These are phyloP conservation scores for Percopsis omiscomaycus DNA, from an alignment of 2,797 vertebrate genomes.

Conservation along the genomic window DNA sequence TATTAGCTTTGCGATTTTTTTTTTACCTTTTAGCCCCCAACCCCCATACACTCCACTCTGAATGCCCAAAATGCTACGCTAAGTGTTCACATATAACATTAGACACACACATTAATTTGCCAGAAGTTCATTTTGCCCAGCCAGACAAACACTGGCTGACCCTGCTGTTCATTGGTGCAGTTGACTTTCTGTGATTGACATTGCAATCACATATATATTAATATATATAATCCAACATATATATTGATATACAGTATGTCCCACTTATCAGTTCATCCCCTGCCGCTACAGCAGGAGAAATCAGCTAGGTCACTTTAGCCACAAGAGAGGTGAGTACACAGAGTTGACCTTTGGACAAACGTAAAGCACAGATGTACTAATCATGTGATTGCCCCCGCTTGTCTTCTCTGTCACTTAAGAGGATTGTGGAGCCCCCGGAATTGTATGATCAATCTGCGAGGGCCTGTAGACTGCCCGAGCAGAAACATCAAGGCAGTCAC, in stretches of 20 bases:
- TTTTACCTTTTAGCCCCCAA: too few relatives aligned
- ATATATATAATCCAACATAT: too few relatives aligned
- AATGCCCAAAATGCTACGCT: too few relatives aligned
- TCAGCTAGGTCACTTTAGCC: conserved; percentile 41
- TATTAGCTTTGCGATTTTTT: too few relatives aligned
- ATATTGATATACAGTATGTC: conserved; percentile 10
- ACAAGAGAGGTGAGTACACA: conserved; percentile 31
- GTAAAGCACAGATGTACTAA: conserved; percentile 53
- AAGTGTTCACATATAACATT: too few relatives aligned
- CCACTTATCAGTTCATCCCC: conserved; percentile 22
- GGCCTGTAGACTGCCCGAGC: conserved; percentile 22
- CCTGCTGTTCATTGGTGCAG: too few relatives aligned
- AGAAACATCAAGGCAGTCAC: conserved; percentile 36
- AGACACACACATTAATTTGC: too few relatives aligned
- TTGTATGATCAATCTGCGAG: conserved; percentile 43
- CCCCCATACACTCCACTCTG: too few relatives aligned
- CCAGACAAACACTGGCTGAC: too few relatives aligned
- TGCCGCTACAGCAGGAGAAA: conserved; percentile 36
- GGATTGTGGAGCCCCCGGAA: conserved; percentile 53
- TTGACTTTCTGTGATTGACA: too few relatives aligned
- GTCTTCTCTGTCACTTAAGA: conserved; percentile 51
- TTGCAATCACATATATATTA: too few relatives aligned
- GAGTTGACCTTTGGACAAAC: conserved; percentile 63
- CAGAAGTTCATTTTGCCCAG: too few relatives aligned
- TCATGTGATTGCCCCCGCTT: conserved; percentile 58